phyloP scores from a whole-genome alignment of 2,113 vertebrate species.

The Dasyurus viverrinus region DNA sequence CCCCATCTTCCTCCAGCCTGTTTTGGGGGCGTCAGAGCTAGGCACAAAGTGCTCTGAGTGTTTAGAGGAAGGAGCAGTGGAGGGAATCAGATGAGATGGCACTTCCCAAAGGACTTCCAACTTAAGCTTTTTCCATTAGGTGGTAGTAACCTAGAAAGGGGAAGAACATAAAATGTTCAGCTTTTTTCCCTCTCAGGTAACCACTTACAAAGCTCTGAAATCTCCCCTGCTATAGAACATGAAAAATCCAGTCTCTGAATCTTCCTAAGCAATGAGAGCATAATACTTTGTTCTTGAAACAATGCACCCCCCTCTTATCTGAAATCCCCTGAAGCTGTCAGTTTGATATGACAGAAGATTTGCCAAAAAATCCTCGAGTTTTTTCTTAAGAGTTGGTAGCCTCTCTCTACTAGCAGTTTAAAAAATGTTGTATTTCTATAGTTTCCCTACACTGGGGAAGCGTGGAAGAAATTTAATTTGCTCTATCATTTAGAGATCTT shows the following conservation, averaged over 20 bases:
- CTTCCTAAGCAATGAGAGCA: not conserved
- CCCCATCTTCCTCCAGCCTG: constrained; percentile 11
- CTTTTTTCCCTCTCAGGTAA: constrained; percentile 15
- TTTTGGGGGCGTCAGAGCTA: constrained; percentile 2
- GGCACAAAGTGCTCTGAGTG: constrained; percentile 14
- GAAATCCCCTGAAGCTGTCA: not conserved
- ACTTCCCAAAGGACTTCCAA: constrained; percentile 36
- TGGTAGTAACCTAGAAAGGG: constrained; percentile 40
- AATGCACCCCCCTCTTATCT: not conserved
- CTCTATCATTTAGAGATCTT: constrained; percentile 7
- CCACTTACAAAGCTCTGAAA: constrained; percentile 13
- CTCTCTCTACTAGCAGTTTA: not conserved
- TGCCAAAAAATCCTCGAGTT: not conserved
- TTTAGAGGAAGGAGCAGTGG: not conserved
- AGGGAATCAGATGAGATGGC: not conserved
- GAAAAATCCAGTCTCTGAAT: constrained; percentile 4
- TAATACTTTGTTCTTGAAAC: constrained; percentile 11
- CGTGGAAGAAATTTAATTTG: constrained; percentile 11
- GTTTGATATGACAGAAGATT: not conserved
- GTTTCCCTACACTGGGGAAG: not conserved
- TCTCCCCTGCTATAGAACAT: not conserved
- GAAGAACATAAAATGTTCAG: not conserved
- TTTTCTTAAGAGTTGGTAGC: not conserved
- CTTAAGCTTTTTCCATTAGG: constrained; percentile 23
- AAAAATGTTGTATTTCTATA: not conserved